Base-by-base conservation (phyloP, 2,113 vertebrate species). In the Cryptomyrus ogoouensis region DNA sequence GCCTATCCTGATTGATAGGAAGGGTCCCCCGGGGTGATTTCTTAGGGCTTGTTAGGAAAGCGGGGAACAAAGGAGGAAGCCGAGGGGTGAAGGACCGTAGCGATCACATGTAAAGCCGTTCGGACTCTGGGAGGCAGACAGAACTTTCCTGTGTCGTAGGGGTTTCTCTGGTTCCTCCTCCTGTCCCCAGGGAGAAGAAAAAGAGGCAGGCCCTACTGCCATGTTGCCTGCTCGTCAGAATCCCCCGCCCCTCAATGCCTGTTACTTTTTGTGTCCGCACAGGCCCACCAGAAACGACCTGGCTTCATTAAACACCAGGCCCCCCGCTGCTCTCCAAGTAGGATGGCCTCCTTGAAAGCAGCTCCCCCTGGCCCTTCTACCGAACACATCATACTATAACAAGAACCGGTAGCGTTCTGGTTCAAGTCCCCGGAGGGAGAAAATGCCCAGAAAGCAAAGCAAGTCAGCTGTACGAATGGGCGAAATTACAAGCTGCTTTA, bases 1-100 rank as follows among this genome's bases (percentile, higher is more conserved):
- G 49, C 89, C 90, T 13, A 52, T 91, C 90, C 89, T 88, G 90
- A 90, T 58, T 83, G 44, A 88, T n/a, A 46, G 77, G 85, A 89
- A 74, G 49, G 5, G 83, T 50, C 35, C 80, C 89, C 83, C 27
- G 77, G 80, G 89, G 52, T 53, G 44, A 31, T 90, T 90, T 90
- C 89, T 58, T 10, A 53, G 39, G 58, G 91, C 91, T 92, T 91
- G 91, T 93, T 93, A 93, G 87, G 70, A 88, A 12, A 84, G 42
- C 5, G 88, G 53, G 24, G 5, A 85, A 87, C 84, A 90, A 56
- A 91, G 83, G 50, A 50, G 62, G 56, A 90, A 47, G 52, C 50
- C 13, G 49, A 88, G 66, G 53, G 89, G 88, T 87, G 89, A 58
- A n/a, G 53, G 56, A 27, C 35, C 27, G 83, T 84, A 10, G 42